phyloP scores from a whole-genome alignment of 2,113 vertebrate species.

The Gracilinanus agilis region DNA sequence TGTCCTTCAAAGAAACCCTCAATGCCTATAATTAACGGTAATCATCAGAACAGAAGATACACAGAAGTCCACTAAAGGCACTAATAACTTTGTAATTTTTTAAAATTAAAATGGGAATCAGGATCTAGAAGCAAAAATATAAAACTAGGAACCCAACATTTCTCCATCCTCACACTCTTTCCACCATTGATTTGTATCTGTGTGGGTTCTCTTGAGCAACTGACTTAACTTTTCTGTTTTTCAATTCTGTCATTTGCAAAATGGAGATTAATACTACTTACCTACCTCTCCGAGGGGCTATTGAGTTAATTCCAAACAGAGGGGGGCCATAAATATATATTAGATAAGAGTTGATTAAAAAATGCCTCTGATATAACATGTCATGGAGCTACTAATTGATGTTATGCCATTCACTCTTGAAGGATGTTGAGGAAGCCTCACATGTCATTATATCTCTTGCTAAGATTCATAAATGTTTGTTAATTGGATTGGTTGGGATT shows the following conservation, averaged over 20 bases:
- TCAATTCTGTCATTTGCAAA: background rate
- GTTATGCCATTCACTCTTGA: conserved; percentile 18
- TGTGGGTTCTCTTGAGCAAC: conserved; percentile 1
- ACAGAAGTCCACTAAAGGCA: background rate
- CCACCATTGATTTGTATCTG: background rate
- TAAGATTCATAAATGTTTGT: background rate
- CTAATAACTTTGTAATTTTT: conserved; percentile 16
- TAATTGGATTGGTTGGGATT: background rate
- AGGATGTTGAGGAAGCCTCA: background rate
- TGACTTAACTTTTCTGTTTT: background rate
- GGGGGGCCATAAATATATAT: background rate
- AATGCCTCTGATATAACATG: conserved; percentile 17
- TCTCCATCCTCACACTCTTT: background rate
- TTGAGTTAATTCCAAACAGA: conserved; percentile 53
- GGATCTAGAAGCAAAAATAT: background rate
- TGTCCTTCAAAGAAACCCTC: background rate
- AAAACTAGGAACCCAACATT: background rate
- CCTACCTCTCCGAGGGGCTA: background rate
- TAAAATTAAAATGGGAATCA: conserved; percentile 31
- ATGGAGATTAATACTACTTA: background rate
- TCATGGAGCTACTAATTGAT: conserved; percentile 16
- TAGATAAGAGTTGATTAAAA: conserved; percentile 49
- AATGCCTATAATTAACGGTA: background rate
- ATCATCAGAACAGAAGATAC: background rate
- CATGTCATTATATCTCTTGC: conserved; percentile 42